These are phyloP conservation scores for Siderastrea radians DNA, from an alignment of 92 coral and sea anemone species.

Conservation along the genomic window DNA sequence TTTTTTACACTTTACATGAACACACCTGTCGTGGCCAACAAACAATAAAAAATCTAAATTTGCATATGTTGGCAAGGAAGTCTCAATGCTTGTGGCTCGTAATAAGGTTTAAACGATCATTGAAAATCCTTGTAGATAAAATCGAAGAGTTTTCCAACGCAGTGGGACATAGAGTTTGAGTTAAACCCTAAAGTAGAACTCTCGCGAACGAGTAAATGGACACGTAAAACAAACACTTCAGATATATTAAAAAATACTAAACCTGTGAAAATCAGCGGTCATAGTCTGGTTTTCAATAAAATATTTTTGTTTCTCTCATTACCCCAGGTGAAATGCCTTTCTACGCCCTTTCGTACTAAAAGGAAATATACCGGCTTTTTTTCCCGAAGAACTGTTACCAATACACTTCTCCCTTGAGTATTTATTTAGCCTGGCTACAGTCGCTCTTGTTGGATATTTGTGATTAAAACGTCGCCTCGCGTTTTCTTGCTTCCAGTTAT, in stretches of 20 bases:
- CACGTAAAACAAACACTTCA: constrained; percentile 1
- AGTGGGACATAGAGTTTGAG: neutral
- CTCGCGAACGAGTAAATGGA: neutral
- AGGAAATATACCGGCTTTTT: too few species aligned
- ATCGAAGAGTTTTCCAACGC: neutral
- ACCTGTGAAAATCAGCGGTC: neutral
- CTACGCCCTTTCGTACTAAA: neutral
- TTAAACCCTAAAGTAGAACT: too few species aligned
- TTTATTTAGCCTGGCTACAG: neutral
- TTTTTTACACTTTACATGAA: neutral
- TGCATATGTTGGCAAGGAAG: constrained; percentile 4
- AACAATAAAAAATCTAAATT: neutral
- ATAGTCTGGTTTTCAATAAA: neutral
- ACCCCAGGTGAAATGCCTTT: neutral
- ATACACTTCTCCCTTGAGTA: too few species aligned
- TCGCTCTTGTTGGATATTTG: neutral
- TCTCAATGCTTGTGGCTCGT: neutral
- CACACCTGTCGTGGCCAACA: constrained; percentile 18
- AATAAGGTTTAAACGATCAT: neutral
- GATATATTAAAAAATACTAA: neutral
- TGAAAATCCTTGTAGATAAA: neutral
- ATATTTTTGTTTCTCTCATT: neutral
- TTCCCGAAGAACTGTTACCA: too few species aligned
- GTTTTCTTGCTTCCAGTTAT: neutral
- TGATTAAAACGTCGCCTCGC: neutral